Percentiles rank a stretch among this genome's conserved stretches.
These are phyloP conservation scores for Xerus inauris DNA, from an alignment of 2,113 vertebrate species.

Conservation along the genomic window DNA sequence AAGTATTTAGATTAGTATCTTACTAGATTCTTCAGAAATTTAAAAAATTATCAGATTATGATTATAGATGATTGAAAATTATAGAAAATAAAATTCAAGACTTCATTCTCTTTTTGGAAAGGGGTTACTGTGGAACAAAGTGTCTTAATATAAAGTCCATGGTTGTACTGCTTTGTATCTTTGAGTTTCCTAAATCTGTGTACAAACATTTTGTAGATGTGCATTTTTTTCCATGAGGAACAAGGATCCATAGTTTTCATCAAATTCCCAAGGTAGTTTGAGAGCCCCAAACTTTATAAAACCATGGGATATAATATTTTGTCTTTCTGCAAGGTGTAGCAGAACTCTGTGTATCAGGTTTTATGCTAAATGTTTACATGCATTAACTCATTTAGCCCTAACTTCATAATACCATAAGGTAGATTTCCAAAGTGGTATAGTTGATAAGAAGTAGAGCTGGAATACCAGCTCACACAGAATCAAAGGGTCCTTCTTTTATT, in stretches of 20 bases:
- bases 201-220: background rate
- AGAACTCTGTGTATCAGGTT: background rate
- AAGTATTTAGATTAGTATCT: background rate
- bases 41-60: background rate
- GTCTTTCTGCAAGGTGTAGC: background rate
- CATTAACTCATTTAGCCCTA: background rate
- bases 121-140: background rate
- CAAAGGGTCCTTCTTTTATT: background rate
- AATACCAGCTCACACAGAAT: background rate
- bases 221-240: background rate
- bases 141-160: background rate
- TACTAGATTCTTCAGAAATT: background rate
- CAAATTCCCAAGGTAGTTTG: background rate
- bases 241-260: background rate
- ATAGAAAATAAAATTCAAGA: constrained; percentile 12
- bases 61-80: constrained; percentile 31
- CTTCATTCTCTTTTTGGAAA: background rate
- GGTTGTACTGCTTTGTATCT: background rate
- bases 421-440: background rate
- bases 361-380: background rate
- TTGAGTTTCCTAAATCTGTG: background rate
- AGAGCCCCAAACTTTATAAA: background rate
- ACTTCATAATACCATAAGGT: background rate
- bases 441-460: background rate
- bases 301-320: background rate